Conservation (phyloP, 2,797 vertebrate species). For the Sparus aurata region DNA sequence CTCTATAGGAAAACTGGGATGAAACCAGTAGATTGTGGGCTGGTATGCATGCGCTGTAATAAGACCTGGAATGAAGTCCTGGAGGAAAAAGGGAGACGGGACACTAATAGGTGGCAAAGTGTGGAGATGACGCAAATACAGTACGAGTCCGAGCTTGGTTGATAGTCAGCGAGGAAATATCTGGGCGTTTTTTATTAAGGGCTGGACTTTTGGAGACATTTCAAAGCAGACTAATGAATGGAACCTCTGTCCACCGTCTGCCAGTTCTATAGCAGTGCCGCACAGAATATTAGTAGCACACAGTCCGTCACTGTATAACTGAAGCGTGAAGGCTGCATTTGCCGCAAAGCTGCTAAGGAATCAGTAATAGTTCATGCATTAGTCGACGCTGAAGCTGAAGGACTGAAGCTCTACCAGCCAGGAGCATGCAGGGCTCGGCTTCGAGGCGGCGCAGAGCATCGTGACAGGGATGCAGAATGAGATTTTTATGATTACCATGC, state of each 20-base stretch:
- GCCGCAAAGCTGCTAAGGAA: constrained; percentile 40
- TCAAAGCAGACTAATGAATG: constrained; percentile 75
- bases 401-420: constrained; percentile 33
- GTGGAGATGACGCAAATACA: constrained; percentile 40
- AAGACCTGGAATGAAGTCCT: constrained; percentile 36
- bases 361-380: constrained; percentile 61
- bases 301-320: constrained; percentile 60
- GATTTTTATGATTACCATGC: constrained; percentile 75
- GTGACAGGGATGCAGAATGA: constrained; percentile 46
- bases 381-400: constrained; percentile 48
- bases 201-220: constrained; percentile 58
- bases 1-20: constrained; percentile 51
- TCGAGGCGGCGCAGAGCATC: constrained; percentile 22
- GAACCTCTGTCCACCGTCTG: constrained; percentile 75
- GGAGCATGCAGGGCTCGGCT: constrained; percentile 55
- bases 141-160: neutral
- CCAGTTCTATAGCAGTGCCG: constrained; percentile 47
- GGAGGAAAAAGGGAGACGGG: constrained; percentile 8
- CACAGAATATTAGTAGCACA: constrained; percentile 55
- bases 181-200: constrained; percentile 62
- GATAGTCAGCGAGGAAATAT: constrained; percentile 41
- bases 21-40: constrained; percentile 26
- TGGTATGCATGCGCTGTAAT: constrained; percentile 31
- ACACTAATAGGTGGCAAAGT: constrained; percentile 11
- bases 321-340: constrained; percentile 61